Evolutionary conservation across 2,888 invertebrate genomes (phyloP).

Genomic region (Oegoconia quadripuncta): DNA sequence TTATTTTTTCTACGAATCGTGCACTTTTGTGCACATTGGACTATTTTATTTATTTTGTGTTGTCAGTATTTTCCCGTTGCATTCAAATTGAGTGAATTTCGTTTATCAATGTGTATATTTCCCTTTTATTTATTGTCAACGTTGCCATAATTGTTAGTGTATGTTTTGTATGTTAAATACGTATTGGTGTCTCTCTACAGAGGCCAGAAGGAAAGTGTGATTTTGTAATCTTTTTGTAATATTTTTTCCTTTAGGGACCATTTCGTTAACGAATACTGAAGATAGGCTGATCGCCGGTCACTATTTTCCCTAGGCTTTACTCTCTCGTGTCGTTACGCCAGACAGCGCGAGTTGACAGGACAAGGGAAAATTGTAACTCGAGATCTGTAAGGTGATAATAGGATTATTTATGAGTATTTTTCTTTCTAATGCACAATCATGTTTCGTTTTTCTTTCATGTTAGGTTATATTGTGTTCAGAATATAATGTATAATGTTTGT

Average conservation of each 20-base stretch:
- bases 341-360: conserved; percentile 39
- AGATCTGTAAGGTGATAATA: conserved; percentile 68
- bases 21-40: conserved; percentile 54
- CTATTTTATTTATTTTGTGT: conserved; percentile 62
- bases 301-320: conserved; percentile 31
- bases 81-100: conserved; percentile 34
- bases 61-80: conserved; percentile 52
- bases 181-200: conserved; percentile 64
- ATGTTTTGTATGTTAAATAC: conserved; percentile 70
- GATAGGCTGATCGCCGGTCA: conserved; percentile 44
- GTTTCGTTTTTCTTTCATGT: conserved; percentile 46
- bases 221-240: conserved; percentile 66
- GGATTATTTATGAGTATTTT: conserved; percentile 51
- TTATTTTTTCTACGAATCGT: conserved; percentile 65
- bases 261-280: conserved; percentile 61
- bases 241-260: conserved; percentile 73
- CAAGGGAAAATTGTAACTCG: conserved; percentile 29
- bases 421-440: conserved; percentile 71
- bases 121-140: conserved; percentile 73
- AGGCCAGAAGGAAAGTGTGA: conserved; percentile 60
- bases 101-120: conserved; percentile 65
- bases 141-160: conserved; percentile 79
- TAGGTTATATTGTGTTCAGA: conserved; percentile 47
- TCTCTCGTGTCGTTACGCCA: conserved; percentile 57
- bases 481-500: conserved; percentile 46